Percentiles rank a stretch among this genome's conserved stretches.
Evolutionary conservation across 1,140 invertebrate species (phyloP).

Genomic region (Protaetia brevitarsis): DNA sequence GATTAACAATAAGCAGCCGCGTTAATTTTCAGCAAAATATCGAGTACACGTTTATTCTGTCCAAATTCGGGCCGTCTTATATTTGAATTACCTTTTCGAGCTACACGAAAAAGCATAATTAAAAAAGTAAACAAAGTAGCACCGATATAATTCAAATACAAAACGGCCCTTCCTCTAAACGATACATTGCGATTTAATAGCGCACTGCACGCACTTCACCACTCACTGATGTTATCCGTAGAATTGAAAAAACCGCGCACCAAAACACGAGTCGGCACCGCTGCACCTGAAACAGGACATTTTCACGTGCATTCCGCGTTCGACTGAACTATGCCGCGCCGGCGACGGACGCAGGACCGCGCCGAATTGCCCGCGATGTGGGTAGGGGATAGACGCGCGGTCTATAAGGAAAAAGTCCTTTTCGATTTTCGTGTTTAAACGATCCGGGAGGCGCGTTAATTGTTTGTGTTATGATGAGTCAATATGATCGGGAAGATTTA

Average conservation of each 20-base stretch:
- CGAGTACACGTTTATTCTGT: conserved; percentile 6
- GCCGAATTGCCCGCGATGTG: background rate
- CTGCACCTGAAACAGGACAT: background rate
- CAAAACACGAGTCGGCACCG: background rate
- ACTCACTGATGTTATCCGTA: background rate
- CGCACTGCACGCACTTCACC: background rate
- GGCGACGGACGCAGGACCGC: background rate
- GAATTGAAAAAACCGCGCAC: background rate
- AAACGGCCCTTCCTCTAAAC: background rate
- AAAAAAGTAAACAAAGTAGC: background rate
- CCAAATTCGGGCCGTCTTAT: conserved; percentile 18
- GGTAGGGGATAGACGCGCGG: conserved; percentile 9
- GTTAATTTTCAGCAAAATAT: background rate
- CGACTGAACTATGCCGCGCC: conserved; percentile 1
- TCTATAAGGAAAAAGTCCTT: background rate
- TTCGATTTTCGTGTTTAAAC: background rate
- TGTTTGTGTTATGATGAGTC: conserved; percentile 23
- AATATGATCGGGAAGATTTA: conserved; percentile 18
- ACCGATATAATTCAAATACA: conserved; percentile 6
- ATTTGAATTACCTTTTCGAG: background rate
- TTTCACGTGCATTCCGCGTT: conserved; percentile 4
- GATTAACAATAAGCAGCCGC: conserved; percentile 13
- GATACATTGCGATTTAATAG: background rate
- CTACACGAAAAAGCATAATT: background rate
- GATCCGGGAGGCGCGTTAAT: background rate